phyloP scores from a whole-genome alignment of 2,888 invertebrate genomes.

The Seira musarum region DNA sequence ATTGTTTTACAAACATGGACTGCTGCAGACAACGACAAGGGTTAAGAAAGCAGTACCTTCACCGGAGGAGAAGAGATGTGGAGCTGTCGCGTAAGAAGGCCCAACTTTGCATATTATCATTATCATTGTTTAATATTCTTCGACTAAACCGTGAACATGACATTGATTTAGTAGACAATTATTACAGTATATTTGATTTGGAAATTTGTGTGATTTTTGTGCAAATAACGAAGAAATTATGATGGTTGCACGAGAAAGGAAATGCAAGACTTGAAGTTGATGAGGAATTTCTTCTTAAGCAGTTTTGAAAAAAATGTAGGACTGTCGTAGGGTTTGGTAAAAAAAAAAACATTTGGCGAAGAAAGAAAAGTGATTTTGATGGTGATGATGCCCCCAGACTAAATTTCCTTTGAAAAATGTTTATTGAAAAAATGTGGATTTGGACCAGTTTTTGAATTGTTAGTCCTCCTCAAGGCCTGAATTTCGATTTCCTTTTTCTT shows the following conservation, averaged over 20 bases:
- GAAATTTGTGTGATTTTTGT: conserved; percentile 4
- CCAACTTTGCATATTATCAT: neutral
- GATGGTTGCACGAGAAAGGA: neutral
- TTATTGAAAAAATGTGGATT: conserved; percentile 18
- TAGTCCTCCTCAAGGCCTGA: conserved; percentile 41
- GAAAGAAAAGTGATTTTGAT: conserved; percentile 1
- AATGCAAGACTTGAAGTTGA: conserved; percentile 5
- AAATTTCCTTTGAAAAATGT: conserved; percentile 2
- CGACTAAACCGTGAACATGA: neutral
- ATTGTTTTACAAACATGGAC: too few species aligned
- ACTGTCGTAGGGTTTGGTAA: neutral
- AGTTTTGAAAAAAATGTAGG: neutral
- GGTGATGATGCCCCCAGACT: conserved; percentile 1
- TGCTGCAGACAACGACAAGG: too few species aligned
- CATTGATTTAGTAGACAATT: conserved; percentile 6
- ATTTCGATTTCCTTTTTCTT: conserved; percentile 48
- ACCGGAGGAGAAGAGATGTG: too few species aligned
- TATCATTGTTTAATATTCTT: neutral
- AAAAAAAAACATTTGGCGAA: too few species aligned
- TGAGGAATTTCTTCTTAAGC: neutral
- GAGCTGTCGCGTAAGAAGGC: too few species aligned
- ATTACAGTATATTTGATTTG: neutral
- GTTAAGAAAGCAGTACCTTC: too few species aligned
- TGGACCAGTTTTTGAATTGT: conserved; percentile 41
- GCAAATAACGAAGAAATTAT: neutral